Evolutionary conservation across 2,113 vertebrate genomes (phyloP).

Genomic region (Reinhardtius hippoglossoides): DNA sequence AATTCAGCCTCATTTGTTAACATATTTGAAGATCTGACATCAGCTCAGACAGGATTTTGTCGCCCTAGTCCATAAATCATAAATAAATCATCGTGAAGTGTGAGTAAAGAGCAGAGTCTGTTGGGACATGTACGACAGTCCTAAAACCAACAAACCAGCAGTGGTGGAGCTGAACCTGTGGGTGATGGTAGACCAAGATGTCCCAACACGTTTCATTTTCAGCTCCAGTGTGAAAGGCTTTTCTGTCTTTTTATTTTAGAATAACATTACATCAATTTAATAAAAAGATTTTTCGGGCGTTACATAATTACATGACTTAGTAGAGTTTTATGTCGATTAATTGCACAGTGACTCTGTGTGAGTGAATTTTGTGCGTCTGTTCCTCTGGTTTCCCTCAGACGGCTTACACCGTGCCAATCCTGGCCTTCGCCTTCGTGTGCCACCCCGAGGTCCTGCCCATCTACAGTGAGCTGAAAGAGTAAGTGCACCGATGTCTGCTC

Average conservation of each 20-base stretch:
- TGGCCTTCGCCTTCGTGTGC: slow-evolving; percentile 98
- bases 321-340: neutral
- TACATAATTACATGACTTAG: neutral
- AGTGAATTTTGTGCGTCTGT: neutral
- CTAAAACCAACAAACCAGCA: neutral
- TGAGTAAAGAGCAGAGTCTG: neutral
- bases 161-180: neutral
- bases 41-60: neutral
- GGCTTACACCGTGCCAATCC: slow-evolving; percentile 95
- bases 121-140: neutral
- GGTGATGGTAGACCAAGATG: neutral
- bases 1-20: too few species aligned
- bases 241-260: neutral
- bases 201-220: too few species aligned
- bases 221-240: neutral
- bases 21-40: neutral
- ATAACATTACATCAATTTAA: neutral
- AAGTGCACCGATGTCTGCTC: slow-evolving; percentile 59
- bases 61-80: neutral
- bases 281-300: neutral
- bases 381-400: slow-evolving; percentile 81
- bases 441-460: slow-evolving; percentile 98
- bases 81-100: neutral
- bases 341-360: neutral
- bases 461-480: slow-evolving; percentile 99